Conservation (phyloP, 1,140 invertebrate genomes). For the Atta cephalotes region DNA sequence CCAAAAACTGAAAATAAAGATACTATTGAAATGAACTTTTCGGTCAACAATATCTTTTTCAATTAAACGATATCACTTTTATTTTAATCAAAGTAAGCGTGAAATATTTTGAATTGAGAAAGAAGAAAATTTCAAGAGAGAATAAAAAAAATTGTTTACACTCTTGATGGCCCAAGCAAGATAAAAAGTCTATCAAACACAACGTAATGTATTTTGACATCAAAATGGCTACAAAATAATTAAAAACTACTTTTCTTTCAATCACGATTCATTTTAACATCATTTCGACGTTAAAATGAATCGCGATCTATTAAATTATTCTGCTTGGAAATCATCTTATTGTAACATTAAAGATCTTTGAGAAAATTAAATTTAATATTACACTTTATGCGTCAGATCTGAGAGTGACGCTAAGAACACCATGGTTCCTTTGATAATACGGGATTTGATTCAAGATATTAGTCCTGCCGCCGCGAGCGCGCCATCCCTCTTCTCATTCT, state of each 20-base stretch:
- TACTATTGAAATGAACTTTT: not conserved
- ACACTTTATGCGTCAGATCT: not conserved
- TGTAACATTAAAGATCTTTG: not conserved
- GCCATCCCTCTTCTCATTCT: conserved; percentile 28
- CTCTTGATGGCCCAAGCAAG: not conserved
- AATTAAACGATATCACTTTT: not conserved
- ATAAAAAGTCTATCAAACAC: too few relatives aligned
- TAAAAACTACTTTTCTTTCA: too few relatives aligned
- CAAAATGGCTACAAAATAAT: too few relatives aligned
- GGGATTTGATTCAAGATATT: conserved; percentile 17
- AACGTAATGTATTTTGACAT: too few relatives aligned
- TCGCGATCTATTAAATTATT: too few relatives aligned
- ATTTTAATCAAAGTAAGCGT: not conserved
- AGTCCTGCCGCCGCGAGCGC: conserved; percentile 8
- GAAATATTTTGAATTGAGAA: not conserved
- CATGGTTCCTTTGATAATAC: not conserved
- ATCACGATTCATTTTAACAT: too few relatives aligned
- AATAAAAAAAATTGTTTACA: not conserved
- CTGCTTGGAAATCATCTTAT: not conserved
- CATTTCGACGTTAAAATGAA: too few relatives aligned
- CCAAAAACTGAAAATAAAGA: not conserved
- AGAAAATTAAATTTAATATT: conserved; percentile 1
- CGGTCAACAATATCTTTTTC: not conserved
- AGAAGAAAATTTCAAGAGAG: not conserved
- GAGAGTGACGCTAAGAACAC: not conserved